Evolutionary conservation across 2,888 invertebrate genomes (phyloP).

Genomic region (Cheilosia soror): DNA sequence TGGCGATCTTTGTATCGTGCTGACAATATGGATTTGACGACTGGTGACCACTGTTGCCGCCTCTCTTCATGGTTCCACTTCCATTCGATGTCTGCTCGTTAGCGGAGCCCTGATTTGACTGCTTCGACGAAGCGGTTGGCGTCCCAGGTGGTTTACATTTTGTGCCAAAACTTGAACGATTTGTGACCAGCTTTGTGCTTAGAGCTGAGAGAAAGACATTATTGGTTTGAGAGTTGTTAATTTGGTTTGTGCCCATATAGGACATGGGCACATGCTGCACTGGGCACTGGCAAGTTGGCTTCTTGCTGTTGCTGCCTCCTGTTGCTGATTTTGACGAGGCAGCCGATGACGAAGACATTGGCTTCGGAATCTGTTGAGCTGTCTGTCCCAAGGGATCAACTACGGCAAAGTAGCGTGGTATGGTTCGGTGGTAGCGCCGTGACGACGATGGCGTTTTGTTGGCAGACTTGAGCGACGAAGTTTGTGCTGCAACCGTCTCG

Average conservation of each 20-base stretch:
- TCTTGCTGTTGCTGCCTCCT: slow-evolving; percentile 77
- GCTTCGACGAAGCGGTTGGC: slow-evolving; percentile 76
- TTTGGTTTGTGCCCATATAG: slow-evolving; percentile 83
- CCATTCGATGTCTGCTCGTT: slow-evolving; percentile 76
- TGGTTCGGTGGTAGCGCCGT: slow-evolving; percentile 83
- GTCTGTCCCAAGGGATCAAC: slow-evolving; percentile 80
- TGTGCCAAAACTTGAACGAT: slow-evolving; percentile 70
- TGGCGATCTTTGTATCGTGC: slow-evolving; percentile 82
- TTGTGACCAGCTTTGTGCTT: slow-evolving; percentile 78
- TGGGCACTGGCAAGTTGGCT: slow-evolving; percentile 84
- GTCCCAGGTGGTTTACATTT: slow-evolving; percentile 69
- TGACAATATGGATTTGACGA: slow-evolving; percentile 76
- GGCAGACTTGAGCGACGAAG: slow-evolving; percentile 71
- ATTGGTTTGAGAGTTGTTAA: slow-evolving; percentile 78
- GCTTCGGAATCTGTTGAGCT: slow-evolving; percentile 72
- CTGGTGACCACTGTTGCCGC: slow-evolving; percentile 69
- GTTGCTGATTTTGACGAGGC: slow-evolving; percentile 53
- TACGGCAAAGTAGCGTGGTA: slow-evolving; percentile 83
- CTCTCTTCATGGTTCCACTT: slow-evolving; percentile 76
- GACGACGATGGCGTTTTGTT: slow-evolving; percentile 82
- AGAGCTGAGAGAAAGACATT: slow-evolving; percentile 79
- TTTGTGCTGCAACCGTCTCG: slow-evolving; percentile 62
- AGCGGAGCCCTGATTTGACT: slow-evolving; percentile 57
- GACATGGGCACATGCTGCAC: slow-evolving; percentile 84
- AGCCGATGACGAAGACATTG: slow-evolving; percentile 61